phyloP scores from a whole-genome alignment of 2,113 vertebrate genomes.

The Trogon surrucura region DNA sequence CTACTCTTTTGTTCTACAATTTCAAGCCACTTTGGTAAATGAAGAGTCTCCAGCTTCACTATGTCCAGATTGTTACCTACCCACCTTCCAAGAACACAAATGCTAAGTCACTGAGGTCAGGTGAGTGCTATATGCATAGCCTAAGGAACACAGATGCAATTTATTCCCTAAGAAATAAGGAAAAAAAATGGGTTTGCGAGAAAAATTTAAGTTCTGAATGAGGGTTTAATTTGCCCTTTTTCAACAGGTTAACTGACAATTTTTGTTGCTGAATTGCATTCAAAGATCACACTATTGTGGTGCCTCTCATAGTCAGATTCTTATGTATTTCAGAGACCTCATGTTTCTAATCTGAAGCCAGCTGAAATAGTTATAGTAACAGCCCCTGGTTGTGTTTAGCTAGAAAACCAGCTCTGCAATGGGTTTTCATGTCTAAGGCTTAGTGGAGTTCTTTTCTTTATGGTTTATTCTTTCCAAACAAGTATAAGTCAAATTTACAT shows the following conservation, averaged over 20 bases:
- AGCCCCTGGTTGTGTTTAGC: neutral
- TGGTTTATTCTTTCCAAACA: neutral
- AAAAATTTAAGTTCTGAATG: neutral
- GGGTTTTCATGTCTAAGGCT: neutral
- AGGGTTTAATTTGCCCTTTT: neutral
- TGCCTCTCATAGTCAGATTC: neutral
- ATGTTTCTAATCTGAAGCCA: neutral
- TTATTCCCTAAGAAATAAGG: neutral
- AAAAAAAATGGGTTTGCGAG: neutral
- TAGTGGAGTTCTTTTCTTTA: neutral
- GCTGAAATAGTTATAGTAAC: neutral
- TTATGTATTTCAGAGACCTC: neutral
- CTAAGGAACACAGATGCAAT: neutral
- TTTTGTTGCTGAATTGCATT: neutral
- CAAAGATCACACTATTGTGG: neutral
- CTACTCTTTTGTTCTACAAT: neutral
- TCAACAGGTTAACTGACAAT: neutral
- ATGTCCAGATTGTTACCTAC: neutral
- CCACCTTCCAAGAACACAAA: neutral
- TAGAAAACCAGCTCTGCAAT: neutral
- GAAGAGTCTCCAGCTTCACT: neutral
- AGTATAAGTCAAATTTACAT: neutral
- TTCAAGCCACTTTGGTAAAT: neutral
- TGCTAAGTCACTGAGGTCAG: rapidly evolving
- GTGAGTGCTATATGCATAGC: neutral